phyloP scores from a whole-genome alignment of 1,140 invertebrate species.

The Drosophila nigrodunni region DNA sequence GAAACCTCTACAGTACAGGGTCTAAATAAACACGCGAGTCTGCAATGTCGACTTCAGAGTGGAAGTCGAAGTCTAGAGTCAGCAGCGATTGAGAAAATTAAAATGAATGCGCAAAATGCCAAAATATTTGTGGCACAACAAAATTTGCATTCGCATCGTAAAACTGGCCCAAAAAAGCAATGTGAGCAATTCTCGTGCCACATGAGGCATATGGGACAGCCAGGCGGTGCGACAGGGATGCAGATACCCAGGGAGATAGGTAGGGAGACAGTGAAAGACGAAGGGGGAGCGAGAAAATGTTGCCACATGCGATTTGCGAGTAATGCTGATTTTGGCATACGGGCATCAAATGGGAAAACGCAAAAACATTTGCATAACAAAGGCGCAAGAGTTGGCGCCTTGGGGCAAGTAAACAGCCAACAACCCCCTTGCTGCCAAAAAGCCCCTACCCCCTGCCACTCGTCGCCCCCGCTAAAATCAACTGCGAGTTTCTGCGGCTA shows the following conservation, averaged over 20 bases:
- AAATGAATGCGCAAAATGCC: slow-evolving; percentile 80
- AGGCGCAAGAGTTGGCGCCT: slow-evolving; percentile 67
- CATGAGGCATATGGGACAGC: slow-evolving; percentile 15
- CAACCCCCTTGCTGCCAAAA: neutral
- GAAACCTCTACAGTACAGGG: too few species aligned
- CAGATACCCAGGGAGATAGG: neutral
- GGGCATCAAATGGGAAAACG: slow-evolving; percentile 30
- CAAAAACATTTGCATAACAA: slow-evolving; percentile 70
- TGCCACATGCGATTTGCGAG: slow-evolving; percentile 41
- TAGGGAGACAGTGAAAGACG: too few species aligned
- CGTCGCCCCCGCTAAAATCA: neutral
- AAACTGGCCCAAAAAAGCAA: slow-evolving; percentile 53
- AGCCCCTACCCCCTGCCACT: neutral
- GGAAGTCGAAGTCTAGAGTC: slow-evolving; percentile 4
- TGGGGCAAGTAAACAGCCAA: slow-evolving; percentile 54
- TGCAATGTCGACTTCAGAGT: neutral
- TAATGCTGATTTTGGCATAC: slow-evolving; percentile 38
- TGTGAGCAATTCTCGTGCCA: slow-evolving; percentile 31
- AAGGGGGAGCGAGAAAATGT: neutral
- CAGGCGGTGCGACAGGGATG: neutral
- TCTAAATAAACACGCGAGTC: too few species aligned
- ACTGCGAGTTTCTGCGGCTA: neutral
- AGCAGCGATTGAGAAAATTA: slow-evolving; percentile 41
- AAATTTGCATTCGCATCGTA: slow-evolving; percentile 73
- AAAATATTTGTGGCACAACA: slow-evolving; percentile 70